Evolutionary conservation across 2,888 invertebrate genomes (phyloP), one percentile per base, ranked within the genome.

Genomic region (Clanis bilineata): DNA sequence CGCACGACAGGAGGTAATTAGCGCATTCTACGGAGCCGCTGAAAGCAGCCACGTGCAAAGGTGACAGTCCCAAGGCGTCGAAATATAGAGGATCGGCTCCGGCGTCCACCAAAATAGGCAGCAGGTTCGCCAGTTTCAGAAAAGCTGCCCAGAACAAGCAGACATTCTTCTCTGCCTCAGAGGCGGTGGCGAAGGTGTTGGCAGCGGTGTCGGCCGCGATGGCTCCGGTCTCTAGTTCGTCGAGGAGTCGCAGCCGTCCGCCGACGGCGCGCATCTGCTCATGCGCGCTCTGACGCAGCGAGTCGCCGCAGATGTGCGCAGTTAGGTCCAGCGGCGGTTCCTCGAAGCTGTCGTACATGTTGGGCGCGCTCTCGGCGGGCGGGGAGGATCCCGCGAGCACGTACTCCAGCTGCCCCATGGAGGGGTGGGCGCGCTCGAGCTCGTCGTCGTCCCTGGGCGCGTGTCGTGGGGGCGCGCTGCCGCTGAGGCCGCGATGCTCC

Each of bases 301-400:
- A 95, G 72, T 96, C 96, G 75, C 93, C 92, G 84, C 95, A 95
- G 77, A 95, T 95, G 76, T 95, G 95, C 77, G 95, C 95, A 77
- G 94, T 95, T 76, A 95, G 86, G 77, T 95, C 94, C 67, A 94
- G 93, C 68, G 94, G 94, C 54, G 95, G 95, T 79, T 95, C 95
- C 79, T 95, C 95, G 76, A 96, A 96, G 86, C 95, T 96, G 80
- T 96, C 96, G 88, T 96, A 96, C 92, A 96, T 94, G 80, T 95
- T 95, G 69, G 96, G 95, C 47, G 96, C 95, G 85, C 96, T 96
- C 84, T 96, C 96, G 62, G 96, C 95, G 32, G 96, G 96, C 7
- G 96, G 96, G 18, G 96, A 95, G 41, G 95, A 95, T 61, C 96
- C 96, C 73, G 95, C 95, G 82, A 96, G 95, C 93, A 96, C 95